These are phyloP conservation scores for Gopherus flavomarginatus DNA, from an alignment of 2,113 vertebrate species.

Conservation along the genomic window DNA sequence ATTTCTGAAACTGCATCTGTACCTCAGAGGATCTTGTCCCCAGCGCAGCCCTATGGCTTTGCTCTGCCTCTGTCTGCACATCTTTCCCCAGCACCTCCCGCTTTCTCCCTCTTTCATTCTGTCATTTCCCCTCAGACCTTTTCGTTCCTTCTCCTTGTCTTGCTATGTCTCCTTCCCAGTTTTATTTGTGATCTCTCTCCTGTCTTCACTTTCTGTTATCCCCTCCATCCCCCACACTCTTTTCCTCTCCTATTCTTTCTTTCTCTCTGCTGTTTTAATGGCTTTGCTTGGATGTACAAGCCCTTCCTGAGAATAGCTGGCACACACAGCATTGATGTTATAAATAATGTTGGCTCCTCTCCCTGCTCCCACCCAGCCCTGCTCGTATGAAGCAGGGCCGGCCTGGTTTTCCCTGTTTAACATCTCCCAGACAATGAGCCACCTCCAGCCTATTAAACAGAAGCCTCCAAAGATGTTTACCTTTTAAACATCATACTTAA, in stretches of 20 bases:
- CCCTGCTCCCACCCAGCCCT: slow-evolving; percentile 11
- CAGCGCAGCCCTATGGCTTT: not conserved
- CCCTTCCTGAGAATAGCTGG: slow-evolving; percentile 62
- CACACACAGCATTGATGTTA: slow-evolving; percentile 7
- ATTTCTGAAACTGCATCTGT: not conserved
- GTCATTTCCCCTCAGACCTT: not conserved
- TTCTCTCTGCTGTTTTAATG: slow-evolving; percentile 4
- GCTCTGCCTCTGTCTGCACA: not conserved
- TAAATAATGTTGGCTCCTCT: slow-evolving; percentile 39
- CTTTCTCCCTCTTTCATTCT: not conserved
- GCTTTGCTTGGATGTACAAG: slow-evolving; percentile 11
- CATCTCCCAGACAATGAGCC: slow-evolving; percentile 21
- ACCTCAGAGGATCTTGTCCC: not conserved
- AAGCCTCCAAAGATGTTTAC: slow-evolving; percentile 43
- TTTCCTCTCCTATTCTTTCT: not conserved
- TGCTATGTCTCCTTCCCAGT: not conserved
- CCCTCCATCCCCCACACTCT: not conserved
- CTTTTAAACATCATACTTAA: not conserved
- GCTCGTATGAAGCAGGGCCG: not conserved
- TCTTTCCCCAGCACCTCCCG: not conserved
- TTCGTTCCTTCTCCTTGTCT: not conserved
- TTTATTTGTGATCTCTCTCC: not conserved
- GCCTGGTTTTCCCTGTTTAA: slow-evolving; percentile 29
- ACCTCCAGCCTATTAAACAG: slow-evolving; percentile 41
- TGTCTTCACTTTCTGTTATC: not conserved